These are phyloP conservation scores for Monodelphis domestica DNA, from an alignment of 2,797 vertebrate species.

Conservation along the genomic window DNA sequence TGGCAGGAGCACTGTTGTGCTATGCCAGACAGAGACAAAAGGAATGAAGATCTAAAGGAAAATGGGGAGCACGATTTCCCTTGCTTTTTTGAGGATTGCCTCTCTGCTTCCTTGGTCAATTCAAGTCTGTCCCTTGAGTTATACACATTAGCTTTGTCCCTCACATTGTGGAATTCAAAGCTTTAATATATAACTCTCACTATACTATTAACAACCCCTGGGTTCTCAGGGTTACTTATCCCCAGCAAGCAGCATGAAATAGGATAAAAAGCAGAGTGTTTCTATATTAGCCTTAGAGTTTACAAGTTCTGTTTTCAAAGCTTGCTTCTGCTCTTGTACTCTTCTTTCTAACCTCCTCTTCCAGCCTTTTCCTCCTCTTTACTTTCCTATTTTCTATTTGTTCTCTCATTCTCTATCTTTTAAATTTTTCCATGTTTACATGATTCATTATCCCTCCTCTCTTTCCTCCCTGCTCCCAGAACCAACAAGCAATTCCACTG, in stretches of 20 bases:
- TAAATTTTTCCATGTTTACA: no score
- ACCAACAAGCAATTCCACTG: no score
- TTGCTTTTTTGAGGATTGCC: background rate
- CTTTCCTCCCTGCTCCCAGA: no score
- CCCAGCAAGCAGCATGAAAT: background rate
- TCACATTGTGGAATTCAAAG: background rate
- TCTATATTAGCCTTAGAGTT: background rate
- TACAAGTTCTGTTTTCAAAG: background rate
- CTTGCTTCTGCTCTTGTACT: background rate
- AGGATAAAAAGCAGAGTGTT: background rate
- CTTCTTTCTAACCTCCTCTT: background rate
- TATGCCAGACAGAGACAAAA: background rate
- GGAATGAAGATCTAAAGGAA: background rate
- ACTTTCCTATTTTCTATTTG: background rate
- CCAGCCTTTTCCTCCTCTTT: background rate
- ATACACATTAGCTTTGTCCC: background rate
- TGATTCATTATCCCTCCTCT: no score
- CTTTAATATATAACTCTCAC: background rate
- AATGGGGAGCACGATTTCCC: background rate
- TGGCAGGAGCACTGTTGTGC: background rate
- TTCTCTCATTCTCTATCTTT: conserved; percentile 6
- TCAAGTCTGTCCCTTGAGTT: background rate
- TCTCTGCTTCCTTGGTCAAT: no score
- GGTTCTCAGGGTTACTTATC: background rate
- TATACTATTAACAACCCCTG: background rate